These are phyloP conservation scores for Xylota segnis DNA, from an alignment of 2,888 invertebrate species.

Conservation along the genomic window DNA sequence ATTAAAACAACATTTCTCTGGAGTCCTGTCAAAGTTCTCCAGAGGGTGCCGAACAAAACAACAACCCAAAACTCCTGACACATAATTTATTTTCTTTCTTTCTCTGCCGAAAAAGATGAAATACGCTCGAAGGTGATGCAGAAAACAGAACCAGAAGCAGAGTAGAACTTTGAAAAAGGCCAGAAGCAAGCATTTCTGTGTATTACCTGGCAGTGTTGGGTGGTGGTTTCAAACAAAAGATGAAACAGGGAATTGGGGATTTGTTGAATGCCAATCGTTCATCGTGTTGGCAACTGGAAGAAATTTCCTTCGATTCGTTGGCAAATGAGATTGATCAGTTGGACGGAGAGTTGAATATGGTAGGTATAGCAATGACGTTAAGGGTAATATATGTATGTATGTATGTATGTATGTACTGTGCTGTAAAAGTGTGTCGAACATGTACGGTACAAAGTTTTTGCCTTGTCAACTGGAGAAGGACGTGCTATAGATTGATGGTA, in stretches of 20 bases:
- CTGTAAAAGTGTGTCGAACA: slow-evolving; percentile 31
- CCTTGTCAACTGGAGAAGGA: slow-evolving; percentile 12
- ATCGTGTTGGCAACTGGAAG: slow-evolving; percentile 65
- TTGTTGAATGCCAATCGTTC: slow-evolving; percentile 67
- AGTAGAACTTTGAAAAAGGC: slow-evolving; percentile 20
- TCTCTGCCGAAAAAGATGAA: slow-evolving; percentile 44
- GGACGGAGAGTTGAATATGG: slow-evolving; percentile 15
- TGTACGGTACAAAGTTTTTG: slow-evolving; percentile 34
- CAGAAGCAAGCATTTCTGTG: slow-evolving; percentile 39
- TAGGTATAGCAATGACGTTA: slow-evolving; percentile 20
- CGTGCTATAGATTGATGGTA: slow-evolving; percentile 56
- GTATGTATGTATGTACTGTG: too few species aligned
- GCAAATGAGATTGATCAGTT: slow-evolving; percentile 72
- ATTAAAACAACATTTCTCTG: slow-evolving; percentile 73
- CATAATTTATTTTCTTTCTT: slow-evolving; percentile 71
- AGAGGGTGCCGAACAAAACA: slow-evolving; percentile 40
- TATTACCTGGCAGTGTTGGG: slow-evolving; percentile 28
- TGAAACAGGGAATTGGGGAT: slow-evolving; percentile 67
- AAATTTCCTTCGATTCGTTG: slow-evolving; percentile 61
- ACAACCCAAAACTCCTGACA: slow-evolving; percentile 65
- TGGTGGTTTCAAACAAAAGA: slow-evolving; percentile 56
- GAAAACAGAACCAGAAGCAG: slow-evolving; percentile 15
- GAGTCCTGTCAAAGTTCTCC: slow-evolving; percentile 71
- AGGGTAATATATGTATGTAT: slow-evolving; percentile 32
- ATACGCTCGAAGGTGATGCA: slow-evolving; percentile 41